These are phyloP conservation scores for Hirtodrosophila alboralis DNA, from an alignment of 2,888 invertebrate species.

Conservation along the genomic window DNA sequence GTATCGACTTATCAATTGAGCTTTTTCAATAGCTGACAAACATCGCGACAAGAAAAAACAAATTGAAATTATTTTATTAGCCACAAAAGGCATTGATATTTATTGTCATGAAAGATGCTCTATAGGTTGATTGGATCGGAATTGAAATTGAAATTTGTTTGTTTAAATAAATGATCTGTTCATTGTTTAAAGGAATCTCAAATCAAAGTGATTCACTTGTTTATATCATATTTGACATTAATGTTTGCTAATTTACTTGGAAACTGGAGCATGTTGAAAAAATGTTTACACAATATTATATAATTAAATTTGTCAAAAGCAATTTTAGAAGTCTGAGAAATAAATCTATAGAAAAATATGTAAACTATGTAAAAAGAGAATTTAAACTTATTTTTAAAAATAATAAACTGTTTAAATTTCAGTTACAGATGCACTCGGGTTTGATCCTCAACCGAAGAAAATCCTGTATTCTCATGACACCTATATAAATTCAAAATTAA, in stretches of 20 bases:
- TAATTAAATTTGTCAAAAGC: not conserved
- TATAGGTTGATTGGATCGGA: constrained; percentile 3
- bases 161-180: constrained; percentile 5
- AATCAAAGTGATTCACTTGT: constrained; percentile 3
- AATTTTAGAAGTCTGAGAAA: not conserved
- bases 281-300: not conserved
- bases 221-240: constrained; percentile 1
- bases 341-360: not conserved
- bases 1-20: constrained; percentile 52
- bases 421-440: too few relatives aligned
- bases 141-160: constrained; percentile 6
- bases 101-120: constrained; percentile 26
- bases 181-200: constrained; percentile 9
- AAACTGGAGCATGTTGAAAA: not conserved
- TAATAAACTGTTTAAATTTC: too few relatives aligned
- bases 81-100: constrained; percentile 21
- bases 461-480: too few relatives aligned
- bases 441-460: too few relatives aligned
- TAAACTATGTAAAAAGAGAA: not conserved
- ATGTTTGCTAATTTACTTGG: constrained; percentile 4
- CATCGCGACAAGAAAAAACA: constrained; percentile 46
- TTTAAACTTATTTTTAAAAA: too few relatives aligned
- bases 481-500: too few relatives aligned
- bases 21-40: constrained; percentile 41
- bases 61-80: constrained; percentile 48